A percentile compares a stretch with the other conserved stretches of the same genome.
phyloP scores from a whole-genome alignment of 2,797 vertebrate genomes.

The Phoxinus dragarum region DNA sequence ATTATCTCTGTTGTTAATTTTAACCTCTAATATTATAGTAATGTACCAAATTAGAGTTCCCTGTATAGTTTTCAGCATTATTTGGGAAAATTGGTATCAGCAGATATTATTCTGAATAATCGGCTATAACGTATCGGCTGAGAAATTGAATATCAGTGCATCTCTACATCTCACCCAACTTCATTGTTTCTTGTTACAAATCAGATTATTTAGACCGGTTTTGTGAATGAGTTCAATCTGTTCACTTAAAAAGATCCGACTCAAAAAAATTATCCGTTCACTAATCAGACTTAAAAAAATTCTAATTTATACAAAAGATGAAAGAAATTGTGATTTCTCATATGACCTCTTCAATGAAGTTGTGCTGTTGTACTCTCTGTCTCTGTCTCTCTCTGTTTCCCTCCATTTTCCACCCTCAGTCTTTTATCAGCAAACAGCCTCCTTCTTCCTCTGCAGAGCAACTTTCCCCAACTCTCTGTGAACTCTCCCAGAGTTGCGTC shows the following conservation, averaged over 20 bases:
- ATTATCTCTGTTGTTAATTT: background rate
- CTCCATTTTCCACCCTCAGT: constrained; percentile 36
- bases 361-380: constrained; percentile 2
- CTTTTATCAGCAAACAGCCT: constrained; percentile 43
- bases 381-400: background rate
- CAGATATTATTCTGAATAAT: background rate
- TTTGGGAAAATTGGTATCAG: background rate
- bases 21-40: background rate
- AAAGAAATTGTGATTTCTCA: constrained; percentile 6
- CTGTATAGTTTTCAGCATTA: background rate
- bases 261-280: background rate
- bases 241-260: background rate
- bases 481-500: constrained; percentile 43
- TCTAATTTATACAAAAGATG: background rate
- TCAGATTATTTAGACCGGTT: background rate
- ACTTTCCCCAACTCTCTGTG: constrained; percentile 41
- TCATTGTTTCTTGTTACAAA: background rate
- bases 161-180: background rate
- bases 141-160: background rate
- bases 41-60: background rate
- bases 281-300: background rate
- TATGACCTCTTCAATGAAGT: constrained; percentile 1
- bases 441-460: constrained; percentile 30
- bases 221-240: background rate
- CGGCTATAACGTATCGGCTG: too few species aligned